Evolutionary conservation across 1,140 invertebrate species (phyloP).

Genomic region (Drosophila serrata): DNA sequence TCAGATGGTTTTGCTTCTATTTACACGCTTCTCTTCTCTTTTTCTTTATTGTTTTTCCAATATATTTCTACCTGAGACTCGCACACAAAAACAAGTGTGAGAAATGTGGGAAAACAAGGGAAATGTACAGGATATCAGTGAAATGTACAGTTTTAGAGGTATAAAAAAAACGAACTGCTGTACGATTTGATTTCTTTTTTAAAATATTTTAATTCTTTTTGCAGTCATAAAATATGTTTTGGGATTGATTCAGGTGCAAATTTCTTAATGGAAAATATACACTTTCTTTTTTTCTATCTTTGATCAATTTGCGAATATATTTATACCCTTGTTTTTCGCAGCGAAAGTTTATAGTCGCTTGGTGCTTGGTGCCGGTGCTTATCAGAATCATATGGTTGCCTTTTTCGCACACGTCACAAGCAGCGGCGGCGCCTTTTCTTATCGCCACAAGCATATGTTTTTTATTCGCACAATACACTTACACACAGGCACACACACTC

Average conservation of each 20-base stretch:
- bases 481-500: neutral
- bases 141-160: slow-evolving; percentile 66
- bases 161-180: neutral
- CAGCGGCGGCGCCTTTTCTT: slow-evolving; percentile 30
- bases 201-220: neutral
- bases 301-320: too few relatives aligned
- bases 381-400: slow-evolving; percentile 76
- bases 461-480: slow-evolving; percentile 17
- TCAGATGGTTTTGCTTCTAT: slow-evolving; percentile 65
- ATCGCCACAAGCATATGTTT: slow-evolving; percentile 50
- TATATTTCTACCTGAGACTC: slow-evolving; percentile 6
- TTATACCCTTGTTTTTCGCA: slow-evolving; percentile 8
- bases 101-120: slow-evolving; percentile 15
- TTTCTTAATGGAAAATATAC: neutral
- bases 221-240: too few relatives aligned
- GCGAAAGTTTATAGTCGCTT: slow-evolving; percentile 33
- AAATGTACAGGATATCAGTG: slow-evolving; percentile 5
- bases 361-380: slow-evolving; percentile 31
- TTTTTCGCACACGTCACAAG: slow-evolving; percentile 42
- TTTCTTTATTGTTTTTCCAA: neutral
- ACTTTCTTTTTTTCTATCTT: neutral
- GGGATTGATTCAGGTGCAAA: too few relatives aligned
- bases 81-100: slow-evolving; percentile 31
- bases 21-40: slow-evolving; percentile 46
- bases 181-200: too few relatives aligned